These are phyloP conservation scores for Drosophila koepferae DNA, from an alignment of 2,888 invertebrate genomes.

Conservation along the genomic window DNA sequence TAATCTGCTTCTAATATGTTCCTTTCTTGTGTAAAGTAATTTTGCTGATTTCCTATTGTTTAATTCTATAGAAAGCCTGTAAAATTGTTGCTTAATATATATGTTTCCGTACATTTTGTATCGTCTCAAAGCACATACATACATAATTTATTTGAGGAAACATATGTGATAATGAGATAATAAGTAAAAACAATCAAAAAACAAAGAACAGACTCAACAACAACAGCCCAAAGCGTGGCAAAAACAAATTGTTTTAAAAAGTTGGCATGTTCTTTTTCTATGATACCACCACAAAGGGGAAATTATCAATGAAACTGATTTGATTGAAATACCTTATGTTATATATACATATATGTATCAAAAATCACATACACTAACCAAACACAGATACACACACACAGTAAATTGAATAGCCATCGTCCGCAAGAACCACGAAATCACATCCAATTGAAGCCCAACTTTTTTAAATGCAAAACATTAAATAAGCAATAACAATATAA, in stretches of 20 bases:
- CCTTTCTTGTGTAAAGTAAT: constrained; percentile 51
- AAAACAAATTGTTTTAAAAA: constrained; percentile 21
- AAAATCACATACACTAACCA: constrained; percentile 21
- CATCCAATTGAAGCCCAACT: constrained; percentile 28
- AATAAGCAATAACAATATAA: constrained; percentile 27
- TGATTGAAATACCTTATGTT: constrained; percentile 38
- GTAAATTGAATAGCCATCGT: constrained; percentile 19
- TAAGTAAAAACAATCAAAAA: constrained; percentile 74
- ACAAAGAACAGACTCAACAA: constrained; percentile 23
- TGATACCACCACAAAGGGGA: constrained; percentile 21
- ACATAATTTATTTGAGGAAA: constrained; percentile 63
- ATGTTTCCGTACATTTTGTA: constrained; percentile 68
- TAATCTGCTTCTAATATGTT: constrained; percentile 56
- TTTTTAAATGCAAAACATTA: constrained; percentile 16
- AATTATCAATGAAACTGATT: constrained; percentile 33
- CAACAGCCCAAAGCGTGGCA: constrained; percentile 26
- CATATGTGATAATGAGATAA: constrained; percentile 84
- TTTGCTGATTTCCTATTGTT: constrained; percentile 32
- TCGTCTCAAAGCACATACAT: constrained; percentile 45
- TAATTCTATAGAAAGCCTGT: constrained; percentile 49
- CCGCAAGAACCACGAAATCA: constrained; percentile 26
- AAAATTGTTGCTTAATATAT: constrained; percentile 69
- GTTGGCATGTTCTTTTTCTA: constrained; percentile 49
- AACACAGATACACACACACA: constrained; percentile 8
- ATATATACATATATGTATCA: constrained; percentile 14